A percentile compares a stretch with the other conserved stretches of the same genome.
These are phyloP conservation scores for Saccostrea echinata DNA, from an alignment of 1,140 invertebrate genomes.

Conservation along the genomic window DNA sequence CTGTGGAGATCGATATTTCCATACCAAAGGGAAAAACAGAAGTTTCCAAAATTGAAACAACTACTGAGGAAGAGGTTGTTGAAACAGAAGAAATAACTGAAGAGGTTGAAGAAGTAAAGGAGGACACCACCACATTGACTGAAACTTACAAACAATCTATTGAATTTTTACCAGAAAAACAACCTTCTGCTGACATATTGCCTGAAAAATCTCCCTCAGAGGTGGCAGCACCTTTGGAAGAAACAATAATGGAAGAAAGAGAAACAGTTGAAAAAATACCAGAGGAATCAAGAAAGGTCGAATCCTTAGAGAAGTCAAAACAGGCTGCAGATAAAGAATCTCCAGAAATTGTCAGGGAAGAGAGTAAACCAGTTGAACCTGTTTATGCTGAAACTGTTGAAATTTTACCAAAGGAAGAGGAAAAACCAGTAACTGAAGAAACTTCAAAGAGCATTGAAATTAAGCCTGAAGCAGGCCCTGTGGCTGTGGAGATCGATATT, in stretches of 20 bases:
- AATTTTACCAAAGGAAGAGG: slow-evolving; percentile 31
- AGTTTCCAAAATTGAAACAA: slow-evolving; percentile 27
- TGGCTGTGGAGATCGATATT: slow-evolving; percentile 30
- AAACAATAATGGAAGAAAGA: neutral
- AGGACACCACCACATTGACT: neutral
- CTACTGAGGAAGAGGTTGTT: slow-evolving; percentile 36
- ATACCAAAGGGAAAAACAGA: slow-evolving; percentile 20
- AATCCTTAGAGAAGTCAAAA: slow-evolving; percentile 28
- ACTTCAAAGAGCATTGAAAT: slow-evolving; percentile 82
- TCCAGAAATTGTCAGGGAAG: neutral
- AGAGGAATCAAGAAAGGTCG: slow-evolving; percentile 21
- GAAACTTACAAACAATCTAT: slow-evolving; percentile 32
- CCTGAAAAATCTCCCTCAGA: too few relatives aligned
- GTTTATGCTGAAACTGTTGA: slow-evolving; percentile 43
- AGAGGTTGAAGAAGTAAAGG: slow-evolving; percentile 45
- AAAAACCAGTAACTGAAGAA: neutral
- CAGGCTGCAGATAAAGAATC: neutral
- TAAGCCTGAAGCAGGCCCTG: slow-evolving; percentile 87
- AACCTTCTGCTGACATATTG: too few relatives aligned
- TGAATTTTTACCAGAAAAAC: neutral
- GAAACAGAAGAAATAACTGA: slow-evolving; percentile 55
- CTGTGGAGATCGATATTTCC: slow-evolving; percentile 31
- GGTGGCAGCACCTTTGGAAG: too few relatives aligned
- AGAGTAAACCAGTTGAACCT: neutral
- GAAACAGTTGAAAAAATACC: slow-evolving; percentile 38